These are phyloP conservation scores for Hoplodrina blanda DNA, from an alignment of 2,888 invertebrate species.

Conservation along the genomic window DNA sequence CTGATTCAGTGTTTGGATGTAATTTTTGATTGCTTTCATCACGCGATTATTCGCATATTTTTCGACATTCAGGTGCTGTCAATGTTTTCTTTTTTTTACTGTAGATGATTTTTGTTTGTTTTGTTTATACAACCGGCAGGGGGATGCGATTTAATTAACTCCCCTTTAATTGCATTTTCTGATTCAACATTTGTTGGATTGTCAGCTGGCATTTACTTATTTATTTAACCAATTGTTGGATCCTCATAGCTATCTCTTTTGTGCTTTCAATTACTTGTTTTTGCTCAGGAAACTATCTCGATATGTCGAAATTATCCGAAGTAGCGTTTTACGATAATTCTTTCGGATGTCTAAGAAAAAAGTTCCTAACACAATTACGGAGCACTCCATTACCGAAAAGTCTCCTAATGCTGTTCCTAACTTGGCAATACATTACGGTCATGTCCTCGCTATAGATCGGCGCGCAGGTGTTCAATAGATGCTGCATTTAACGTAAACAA, in stretches of 20 bases:
- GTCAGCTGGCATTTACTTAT: constrained; percentile 9
- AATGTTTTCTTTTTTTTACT: neutral
- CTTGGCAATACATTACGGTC: constrained; percentile 77
- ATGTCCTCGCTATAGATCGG: constrained; percentile 81
- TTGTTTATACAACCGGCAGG: neutral
- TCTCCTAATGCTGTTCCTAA: constrained; percentile 61
- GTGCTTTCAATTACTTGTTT: constrained; percentile 8
- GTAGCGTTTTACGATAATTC: constrained; percentile 62
- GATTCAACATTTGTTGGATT: constrained; percentile 6
- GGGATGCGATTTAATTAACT: constrained; percentile 26
- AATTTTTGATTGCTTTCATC: constrained; percentile 18
- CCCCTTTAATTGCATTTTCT: neutral
- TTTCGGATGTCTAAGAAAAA: constrained; percentile 61
- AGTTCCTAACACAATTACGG: constrained; percentile 66
- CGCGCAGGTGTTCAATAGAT: constrained; percentile 79
- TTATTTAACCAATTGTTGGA: constrained; percentile 22
- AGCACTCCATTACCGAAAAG: constrained; percentile 64
- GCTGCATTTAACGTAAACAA: constrained; percentile 72
- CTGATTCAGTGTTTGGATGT: constrained; percentile 19
- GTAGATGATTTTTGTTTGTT: neutral
- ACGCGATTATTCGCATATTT: neutral
- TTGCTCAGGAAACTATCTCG: constrained; percentile 20
- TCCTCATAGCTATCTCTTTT: neutral
- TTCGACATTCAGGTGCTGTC: neutral
- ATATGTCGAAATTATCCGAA: constrained; percentile 43